Base-by-base conservation (phyloP, 2,797 vertebrate species). In the Semaprochilodus insignis region DNA sequence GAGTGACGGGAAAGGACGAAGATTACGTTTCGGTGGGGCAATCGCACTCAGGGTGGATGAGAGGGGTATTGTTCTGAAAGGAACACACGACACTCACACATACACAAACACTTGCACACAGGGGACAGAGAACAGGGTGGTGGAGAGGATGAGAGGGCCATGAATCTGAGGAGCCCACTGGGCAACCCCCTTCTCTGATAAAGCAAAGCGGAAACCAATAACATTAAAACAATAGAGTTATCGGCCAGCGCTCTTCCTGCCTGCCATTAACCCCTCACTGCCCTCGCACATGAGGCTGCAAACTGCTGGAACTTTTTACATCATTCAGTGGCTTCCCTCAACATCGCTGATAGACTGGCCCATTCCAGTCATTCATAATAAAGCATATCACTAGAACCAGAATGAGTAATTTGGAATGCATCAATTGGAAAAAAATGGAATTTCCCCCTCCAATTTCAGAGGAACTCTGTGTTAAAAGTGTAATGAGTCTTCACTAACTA, bases 221-320 rank as follows among this genome's bases (percentile, higher is more conserved):
- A 81, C 84, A 86, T 90, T 89, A 89, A 87, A 88, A 90, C 88
- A 90, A 90, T 86, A 89, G 85, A 85, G 85, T 86, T 88, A 90
- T 90, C 88, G 69, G 85, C 74, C 71, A 8, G 57, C 57, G 65
- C 77, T 85, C 78, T 88, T 90, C 89, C 87, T 88, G 86, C 36
- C 81, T 82, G 73, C 80, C 67, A 25, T 88, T 88, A 90, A 90
- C 89, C 86, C 84, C 27, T 84, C 57, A 70, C 31, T 75, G 27
- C 62, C 65, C 71, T 16, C 21, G 66, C 1, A 48, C 19, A 60
- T 48, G 48, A 55, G 59, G 21, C 78, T 62, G 27, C 27, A 52
- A 44, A 23, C 34, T 57, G 69, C 55, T 57, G 78, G 78, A 84
- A 77, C 44, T 71, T 60, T 80, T 80, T 57, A 76, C 31, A 76